Evolutionary conservation across 2,888 invertebrate species (phyloP), one percentile per base, ranked within the genome.

Genomic region (Parnassius glacialis): DNA sequence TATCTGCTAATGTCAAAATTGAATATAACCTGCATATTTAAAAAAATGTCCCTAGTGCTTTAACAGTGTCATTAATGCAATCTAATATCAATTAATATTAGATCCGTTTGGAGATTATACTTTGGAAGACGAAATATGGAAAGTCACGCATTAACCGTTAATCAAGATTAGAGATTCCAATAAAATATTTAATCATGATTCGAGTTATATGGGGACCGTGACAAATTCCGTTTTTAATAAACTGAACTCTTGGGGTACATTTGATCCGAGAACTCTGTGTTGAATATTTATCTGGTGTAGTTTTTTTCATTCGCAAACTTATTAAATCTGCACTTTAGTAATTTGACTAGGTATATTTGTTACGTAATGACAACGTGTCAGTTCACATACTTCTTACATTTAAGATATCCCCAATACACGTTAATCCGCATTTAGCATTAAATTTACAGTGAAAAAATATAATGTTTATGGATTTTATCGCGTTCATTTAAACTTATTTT

Each of bases 201-300:
- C 67, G 72, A 73, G 76, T 78, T 77, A 88, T 90, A 85, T 85
- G 87, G 89, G 90, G 80, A 72, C 77, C 84, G 84, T 86, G 81
- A 74, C 84, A 75, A 80, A 83, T 85, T 76, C 70, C 64, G 75
- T 76, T 59, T 82, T 82, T 80, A 83, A 84, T 84, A 77, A 68
- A 77, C 58, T 51, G 12, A 50, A 9, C 59, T 55, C 44, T 60
- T 54, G 67, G 68, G 69, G 66, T 59, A 64, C 52, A 16, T 43
- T 59, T 48, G 64, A 66, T 62, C 62, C 62, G 52, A 53, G 52
- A 58, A 43, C 51, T 12, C 53, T 50, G 7, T 57, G 47, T 3
- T 48, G 43, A 54, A 10, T n/a, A 25, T 43, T 9, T 25, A 51
- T 58, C 9, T 11, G 25, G 25, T 25, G 25, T 12, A 25, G 3